phyloP scores from a whole-genome alignment of 2,113 vertebrate genomes.

The Passer montanus region DNA sequence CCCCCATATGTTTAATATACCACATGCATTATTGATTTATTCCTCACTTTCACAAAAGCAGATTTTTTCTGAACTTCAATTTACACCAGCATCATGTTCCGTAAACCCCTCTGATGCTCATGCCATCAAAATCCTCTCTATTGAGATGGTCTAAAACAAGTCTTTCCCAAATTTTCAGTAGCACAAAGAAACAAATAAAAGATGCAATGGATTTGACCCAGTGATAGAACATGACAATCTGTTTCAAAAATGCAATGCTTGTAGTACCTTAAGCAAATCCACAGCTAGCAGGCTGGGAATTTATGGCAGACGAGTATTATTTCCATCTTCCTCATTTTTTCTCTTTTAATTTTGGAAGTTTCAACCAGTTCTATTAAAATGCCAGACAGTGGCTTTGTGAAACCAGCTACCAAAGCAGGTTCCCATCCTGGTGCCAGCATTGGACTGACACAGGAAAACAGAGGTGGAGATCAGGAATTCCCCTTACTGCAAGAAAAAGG shows the following conservation, averaged over 20 bases:
- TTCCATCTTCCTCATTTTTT: neutral
- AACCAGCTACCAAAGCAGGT: neutral
- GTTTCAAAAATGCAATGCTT: neutral
- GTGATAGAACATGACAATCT: neutral
- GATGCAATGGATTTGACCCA: neutral
- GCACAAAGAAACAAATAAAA: neutral
- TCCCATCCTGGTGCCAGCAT: neutral
- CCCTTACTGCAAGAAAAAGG: neutral
- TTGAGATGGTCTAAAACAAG: neutral
- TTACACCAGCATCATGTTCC: neutral
- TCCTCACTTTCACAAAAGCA: neutral
- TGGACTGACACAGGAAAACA: neutral
- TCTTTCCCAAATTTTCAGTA: neutral
- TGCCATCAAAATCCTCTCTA: neutral
- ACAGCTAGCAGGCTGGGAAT: neutral
- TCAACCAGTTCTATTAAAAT: neutral
- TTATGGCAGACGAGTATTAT: neutral
- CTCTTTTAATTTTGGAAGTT: neutral
- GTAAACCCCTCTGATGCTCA: neutral
- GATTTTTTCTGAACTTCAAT: neutral
- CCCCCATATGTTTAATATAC: neutral
- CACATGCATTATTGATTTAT: neutral
- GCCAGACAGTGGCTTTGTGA: rapidly evolving
- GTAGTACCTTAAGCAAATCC: neutral
- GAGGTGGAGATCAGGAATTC: constrained; percentile 24